These are phyloP conservation scores for Trachythela sp. DNA, from an alignment of 64 coral and sea anemone genomes.

Conservation along the genomic window DNA sequence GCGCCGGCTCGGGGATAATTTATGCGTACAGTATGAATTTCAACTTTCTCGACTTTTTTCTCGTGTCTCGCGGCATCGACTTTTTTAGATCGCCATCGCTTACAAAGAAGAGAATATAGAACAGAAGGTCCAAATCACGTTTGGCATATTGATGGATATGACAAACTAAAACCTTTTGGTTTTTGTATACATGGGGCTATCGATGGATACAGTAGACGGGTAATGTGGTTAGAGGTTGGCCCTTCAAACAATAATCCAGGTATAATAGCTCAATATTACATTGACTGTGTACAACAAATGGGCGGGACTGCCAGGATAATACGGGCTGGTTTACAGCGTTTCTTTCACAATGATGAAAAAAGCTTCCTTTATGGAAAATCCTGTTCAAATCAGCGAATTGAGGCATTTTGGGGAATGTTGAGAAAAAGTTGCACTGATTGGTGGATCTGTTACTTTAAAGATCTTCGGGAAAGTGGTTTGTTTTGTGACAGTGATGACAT, in stretches of 20 bases:
- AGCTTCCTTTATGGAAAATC: background rate
- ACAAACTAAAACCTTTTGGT: background rate
- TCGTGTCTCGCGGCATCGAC: too few species aligned
- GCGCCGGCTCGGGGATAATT: too few species aligned
- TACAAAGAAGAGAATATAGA: background rate
- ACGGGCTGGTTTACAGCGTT: background rate
- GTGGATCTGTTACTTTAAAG: slow-evolving; percentile 52
- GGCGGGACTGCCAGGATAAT: background rate
- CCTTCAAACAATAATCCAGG: background rate
- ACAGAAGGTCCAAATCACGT: background rate
- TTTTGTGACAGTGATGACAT: background rate
- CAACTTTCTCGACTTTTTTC: too few species aligned
- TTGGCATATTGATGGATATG: background rate
- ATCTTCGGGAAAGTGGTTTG: slow-evolving; percentile 26
- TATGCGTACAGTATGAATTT: too few species aligned
- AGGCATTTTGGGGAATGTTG: slow-evolving; percentile 37
- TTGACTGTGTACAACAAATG: background rate
- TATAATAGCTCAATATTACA: background rate
- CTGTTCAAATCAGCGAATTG: slow-evolving; percentile 43
- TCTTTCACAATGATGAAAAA: background rate
- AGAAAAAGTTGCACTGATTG: slow-evolving; percentile 42
- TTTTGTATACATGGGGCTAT: background rate
- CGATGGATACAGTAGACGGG: background rate
- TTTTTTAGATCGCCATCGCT: too few species aligned
- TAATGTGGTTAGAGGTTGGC: background rate